Conservation (phyloP, 2,888 invertebrate genomes). For the Hymenopus coronatus region DNA sequence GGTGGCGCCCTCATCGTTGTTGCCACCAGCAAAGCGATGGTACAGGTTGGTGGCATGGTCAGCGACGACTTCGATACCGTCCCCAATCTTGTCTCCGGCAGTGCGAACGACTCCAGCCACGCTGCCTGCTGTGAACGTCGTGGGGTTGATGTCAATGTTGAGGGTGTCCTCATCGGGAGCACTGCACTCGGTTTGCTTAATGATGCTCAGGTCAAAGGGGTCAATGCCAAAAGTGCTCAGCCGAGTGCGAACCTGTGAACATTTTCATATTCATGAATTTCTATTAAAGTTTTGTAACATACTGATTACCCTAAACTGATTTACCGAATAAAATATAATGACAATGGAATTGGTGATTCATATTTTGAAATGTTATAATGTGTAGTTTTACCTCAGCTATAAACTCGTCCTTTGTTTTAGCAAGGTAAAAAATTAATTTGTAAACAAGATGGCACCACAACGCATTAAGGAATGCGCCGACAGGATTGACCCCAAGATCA, state of each 20-base stretch:
- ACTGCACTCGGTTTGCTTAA: constrained; percentile 65
- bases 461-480: too few species aligned
- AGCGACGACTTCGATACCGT: constrained; percentile 68
- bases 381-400: too few species aligned
- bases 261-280: constrained; percentile 26
- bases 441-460: too few species aligned
- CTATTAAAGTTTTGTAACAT: not conserved
- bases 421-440: too few species aligned
- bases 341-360: too few species aligned
- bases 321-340: too few species aligned
- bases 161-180: constrained; percentile 58
- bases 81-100: constrained; percentile 68
- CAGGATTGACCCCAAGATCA: too few species aligned
- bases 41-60: constrained; percentile 69
- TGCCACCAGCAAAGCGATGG: constrained; percentile 54
- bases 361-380: too few species aligned
- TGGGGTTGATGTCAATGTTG: constrained; percentile 67
- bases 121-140: constrained; percentile 71
- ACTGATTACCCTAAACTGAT: not conserved
- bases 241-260: constrained; percentile 58
- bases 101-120: constrained; percentile 63
- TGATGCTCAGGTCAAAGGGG: constrained; percentile 71
- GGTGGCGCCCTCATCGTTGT: constrained; percentile 28
- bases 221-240: constrained; percentile 66
- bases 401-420: too few species aligned